Evolutionary conservation across 2,113 vertebrate genomes (phyloP).

Genomic region (Cyprinodon variegatus): DNA sequence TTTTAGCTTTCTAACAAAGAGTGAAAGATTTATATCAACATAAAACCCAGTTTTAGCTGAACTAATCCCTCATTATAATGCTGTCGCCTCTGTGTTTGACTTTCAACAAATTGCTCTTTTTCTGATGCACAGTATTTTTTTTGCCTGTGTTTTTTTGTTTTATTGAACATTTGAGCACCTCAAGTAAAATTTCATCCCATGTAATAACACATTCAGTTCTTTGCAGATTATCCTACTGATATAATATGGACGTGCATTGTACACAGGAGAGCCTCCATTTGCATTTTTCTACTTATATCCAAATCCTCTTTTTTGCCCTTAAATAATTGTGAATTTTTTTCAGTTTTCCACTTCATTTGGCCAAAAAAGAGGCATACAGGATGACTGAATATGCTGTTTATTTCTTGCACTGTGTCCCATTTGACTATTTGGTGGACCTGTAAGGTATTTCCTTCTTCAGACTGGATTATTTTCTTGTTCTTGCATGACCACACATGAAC

Average conservation of each 20-base stretch:
- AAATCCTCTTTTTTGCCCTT: no score
- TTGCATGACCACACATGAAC: constrained; percentile 31
- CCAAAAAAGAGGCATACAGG: background rate
- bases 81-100: no score
- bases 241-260: background rate
- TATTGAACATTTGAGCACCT: background rate
- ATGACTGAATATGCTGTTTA: background rate
- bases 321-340: no score
- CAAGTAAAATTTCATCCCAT: background rate
- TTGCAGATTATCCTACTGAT: background rate
- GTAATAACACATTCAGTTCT: background rate
- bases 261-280: background rate
- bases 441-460: constrained; percentile 14
- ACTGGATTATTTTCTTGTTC: background rate
- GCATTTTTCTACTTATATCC: background rate
- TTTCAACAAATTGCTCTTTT: no score
- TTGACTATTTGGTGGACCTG: constrained; percentile 16
- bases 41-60: no score
- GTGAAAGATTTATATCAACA: no score
- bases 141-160: background rate
- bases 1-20: no score
- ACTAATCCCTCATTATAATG: no score
- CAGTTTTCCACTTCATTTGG: no score
- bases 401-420: background rate
- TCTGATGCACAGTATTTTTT: no score